Evolutionary conservation across 1,140 invertebrate genomes (phyloP).

Genomic region (Cotesia vestalis): DNA sequence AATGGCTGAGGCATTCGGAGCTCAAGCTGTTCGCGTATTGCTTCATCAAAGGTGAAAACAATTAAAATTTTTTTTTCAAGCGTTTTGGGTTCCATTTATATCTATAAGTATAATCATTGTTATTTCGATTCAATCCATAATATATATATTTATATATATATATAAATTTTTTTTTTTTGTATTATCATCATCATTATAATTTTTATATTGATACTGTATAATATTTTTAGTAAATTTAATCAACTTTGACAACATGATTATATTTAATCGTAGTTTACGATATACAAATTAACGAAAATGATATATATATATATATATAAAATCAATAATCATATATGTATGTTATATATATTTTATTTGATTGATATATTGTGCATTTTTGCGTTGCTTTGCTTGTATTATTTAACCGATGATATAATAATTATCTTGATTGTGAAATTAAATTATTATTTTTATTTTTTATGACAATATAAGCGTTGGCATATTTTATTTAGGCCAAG

Average conservation of each 20-base stretch:
- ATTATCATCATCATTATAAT: not conserved
- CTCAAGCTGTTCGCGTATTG: constrained; percentile 7
- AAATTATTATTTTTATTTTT: too few species aligned
- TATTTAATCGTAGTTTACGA: not conserved
- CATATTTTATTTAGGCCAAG: not conserved
- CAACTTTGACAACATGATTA: not conserved
- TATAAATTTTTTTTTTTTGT: not conserved
- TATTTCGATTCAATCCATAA: not conserved
- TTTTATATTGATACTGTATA: not conserved
- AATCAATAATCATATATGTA: too few species aligned
- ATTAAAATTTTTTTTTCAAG: constrained; percentile 1
- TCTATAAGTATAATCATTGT: not conserved
- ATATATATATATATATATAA: not conserved
- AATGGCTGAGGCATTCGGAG: not conserved
- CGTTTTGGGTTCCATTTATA: constrained; percentile 3
- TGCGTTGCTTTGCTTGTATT: too few species aligned
- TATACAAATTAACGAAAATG: not conserved
- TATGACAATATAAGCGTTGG: too few species aligned
- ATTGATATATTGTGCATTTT: too few species aligned
- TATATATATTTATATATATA: not conserved
- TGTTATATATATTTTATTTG: too few species aligned
- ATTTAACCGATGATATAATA: too few species aligned
- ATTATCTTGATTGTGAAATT: too few species aligned
- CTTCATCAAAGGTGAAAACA: constrained; percentile 18
- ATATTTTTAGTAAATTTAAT: not conserved